Evolutionary conservation across 2,113 vertebrate genomes (phyloP).

Genomic region (Boleophthalmus pectinirostris): DNA sequence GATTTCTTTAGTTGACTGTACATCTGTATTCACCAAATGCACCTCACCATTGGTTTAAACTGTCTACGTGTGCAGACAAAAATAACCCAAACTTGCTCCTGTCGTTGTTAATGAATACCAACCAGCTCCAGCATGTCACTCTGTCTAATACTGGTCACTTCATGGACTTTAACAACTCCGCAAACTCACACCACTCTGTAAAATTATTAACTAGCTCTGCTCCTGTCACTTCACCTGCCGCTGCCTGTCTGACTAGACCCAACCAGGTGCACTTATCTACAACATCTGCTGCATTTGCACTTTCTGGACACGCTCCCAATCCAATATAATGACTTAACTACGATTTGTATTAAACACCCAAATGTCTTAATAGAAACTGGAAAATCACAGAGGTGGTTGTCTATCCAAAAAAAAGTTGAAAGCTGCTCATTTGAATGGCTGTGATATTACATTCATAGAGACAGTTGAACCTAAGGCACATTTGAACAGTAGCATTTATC

Average conservation of each 20-base stretch:
- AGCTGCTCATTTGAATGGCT: neutral
- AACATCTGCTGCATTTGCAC: conserved; percentile 2
- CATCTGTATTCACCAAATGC: neutral
- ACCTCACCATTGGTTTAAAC: conserved; percentile 32
- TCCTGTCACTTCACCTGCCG: conserved; percentile 30
- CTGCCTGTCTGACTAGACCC: conserved; percentile 8
- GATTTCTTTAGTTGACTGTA: too few species aligned
- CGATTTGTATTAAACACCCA: neutral
- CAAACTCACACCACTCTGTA: conserved; percentile 1
- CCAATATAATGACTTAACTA: neutral
- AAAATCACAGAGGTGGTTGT: neutral
- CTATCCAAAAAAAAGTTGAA: conserved; percentile 1
- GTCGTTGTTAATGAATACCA: conserved; percentile 39
- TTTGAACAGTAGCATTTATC: neutral
- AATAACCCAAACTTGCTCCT: neutral
- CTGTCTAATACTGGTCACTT: conserved; percentile 20
- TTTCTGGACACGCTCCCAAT: neutral
- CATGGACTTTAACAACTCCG: conserved; percentile 12
- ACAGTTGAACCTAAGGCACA: conserved; percentile 1
- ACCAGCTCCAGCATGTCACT: conserved; percentile 32
- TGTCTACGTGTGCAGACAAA: neutral
- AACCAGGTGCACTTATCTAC: conserved; percentile 13
- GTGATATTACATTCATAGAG: neutral
- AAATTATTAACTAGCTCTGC: conserved; percentile 19
- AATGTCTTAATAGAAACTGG: neutral